phyloP scores from a whole-genome alignment of 2,888 invertebrate genomes.

The Sphaeridia pumilis region DNA sequence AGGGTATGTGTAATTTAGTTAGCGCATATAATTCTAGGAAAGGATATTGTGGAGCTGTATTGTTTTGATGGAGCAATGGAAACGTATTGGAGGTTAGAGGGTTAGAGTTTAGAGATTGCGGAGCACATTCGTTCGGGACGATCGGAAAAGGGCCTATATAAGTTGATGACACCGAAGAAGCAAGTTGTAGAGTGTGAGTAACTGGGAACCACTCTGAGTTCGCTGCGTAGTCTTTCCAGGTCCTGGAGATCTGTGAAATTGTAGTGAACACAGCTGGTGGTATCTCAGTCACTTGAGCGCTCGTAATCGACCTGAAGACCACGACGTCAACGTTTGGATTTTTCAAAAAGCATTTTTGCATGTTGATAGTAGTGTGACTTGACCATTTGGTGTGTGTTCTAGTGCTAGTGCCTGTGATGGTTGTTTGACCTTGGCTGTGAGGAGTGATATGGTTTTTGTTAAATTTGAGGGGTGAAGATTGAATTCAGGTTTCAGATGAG shows the following conservation, averaged over 20 bases:
- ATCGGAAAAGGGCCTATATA: conserved; percentile 12
- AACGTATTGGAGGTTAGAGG: too few species aligned
- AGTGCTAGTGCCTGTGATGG: too few species aligned
- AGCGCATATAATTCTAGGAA: too few species aligned
- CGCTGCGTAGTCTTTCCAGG: conserved; percentile 53
- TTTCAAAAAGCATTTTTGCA: too few species aligned
- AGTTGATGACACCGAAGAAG: conserved; percentile 5
- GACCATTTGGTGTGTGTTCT: too few species aligned
- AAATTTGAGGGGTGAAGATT: conserved; percentile 2
- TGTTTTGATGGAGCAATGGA: too few species aligned
- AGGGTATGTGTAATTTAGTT: too few species aligned
- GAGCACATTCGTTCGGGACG: too few species aligned
- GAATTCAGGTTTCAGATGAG: conserved; percentile 52
- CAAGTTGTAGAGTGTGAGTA: conserved; percentile 47
- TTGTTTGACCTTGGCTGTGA: neutral
- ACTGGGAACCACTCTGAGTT: conserved; percentile 97
- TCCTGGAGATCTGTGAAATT: conserved; percentile 37
- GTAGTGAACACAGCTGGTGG: conserved; percentile 98
- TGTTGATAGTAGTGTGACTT: too few species aligned
- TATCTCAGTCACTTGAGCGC: conserved; percentile 69
- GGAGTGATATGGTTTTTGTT: neutral
- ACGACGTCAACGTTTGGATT: neutral
- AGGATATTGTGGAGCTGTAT: too few species aligned
- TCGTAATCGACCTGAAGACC: conserved; percentile 7
- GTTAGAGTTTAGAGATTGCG: too few species aligned